These are phyloP conservation scores for Heteronetta atricapilla DNA, from an alignment of 2,113 vertebrate genomes.

Conservation along the genomic window DNA sequence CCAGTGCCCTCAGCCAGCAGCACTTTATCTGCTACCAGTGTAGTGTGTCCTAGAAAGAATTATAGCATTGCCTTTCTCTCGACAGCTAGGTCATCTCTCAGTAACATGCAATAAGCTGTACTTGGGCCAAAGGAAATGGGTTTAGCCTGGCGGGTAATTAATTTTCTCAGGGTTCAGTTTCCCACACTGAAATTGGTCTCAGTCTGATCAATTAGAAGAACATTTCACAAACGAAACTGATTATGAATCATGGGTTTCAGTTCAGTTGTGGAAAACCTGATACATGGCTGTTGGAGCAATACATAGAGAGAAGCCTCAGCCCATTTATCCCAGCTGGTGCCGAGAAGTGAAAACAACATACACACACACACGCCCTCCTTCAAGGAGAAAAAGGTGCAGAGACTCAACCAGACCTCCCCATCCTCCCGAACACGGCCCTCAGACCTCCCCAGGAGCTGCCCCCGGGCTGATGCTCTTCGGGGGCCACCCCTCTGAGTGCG, in stretches of 20 bases:
- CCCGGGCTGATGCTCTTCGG: neutral
- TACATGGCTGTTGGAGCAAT: conserved; percentile 11
- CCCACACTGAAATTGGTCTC: conserved; percentile 71
- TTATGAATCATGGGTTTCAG: conserved; percentile 55
- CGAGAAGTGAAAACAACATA: neutral
- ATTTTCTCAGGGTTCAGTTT: conserved; percentile 71
- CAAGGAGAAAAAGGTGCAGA: neutral
- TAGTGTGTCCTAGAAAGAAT: conserved; percentile 57
- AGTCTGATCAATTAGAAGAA: conserved; percentile 72
- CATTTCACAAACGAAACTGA: conserved; percentile 64
- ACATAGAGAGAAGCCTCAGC: conserved; percentile 5
- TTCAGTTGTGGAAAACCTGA: conserved; percentile 52
- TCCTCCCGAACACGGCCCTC: neutral
- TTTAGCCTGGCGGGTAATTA: conserved; percentile 74
- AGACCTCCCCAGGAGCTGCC: neutral
- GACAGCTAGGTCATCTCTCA: conserved; percentile 50
- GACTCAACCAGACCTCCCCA: neutral
- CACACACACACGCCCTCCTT: neutral
- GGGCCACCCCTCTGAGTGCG: neutral
- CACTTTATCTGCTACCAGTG: conserved; percentile 40
- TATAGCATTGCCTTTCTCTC: conserved; percentile 49
- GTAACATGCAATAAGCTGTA: conserved; percentile 70
- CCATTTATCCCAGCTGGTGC: neutral
- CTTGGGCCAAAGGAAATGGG: conserved; percentile 73
- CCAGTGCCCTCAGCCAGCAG: conserved; percentile 35